Evolutionary conservation across 2,888 invertebrate genomes (phyloP).

Genomic region (Amaurobius ferox): DNA sequence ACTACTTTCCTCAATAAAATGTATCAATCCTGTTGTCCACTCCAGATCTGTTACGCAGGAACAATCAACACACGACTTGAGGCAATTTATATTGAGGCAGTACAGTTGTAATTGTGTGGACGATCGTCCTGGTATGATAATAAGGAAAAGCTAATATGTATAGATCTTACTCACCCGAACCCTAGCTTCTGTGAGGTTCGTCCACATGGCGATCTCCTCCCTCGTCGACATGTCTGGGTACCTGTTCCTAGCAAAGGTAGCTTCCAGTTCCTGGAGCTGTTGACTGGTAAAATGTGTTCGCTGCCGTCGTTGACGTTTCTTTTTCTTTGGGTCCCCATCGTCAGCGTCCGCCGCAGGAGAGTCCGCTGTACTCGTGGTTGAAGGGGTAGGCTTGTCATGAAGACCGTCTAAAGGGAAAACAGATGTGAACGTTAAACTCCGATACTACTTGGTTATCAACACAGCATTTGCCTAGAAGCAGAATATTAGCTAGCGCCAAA

Average conservation of each 20-base stretch:
- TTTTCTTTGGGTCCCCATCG: constrained; percentile 81
- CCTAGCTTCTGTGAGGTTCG: constrained; percentile 97
- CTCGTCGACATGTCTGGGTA: constrained; percentile 99
- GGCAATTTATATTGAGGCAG: no score
- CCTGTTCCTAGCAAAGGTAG: constrained; percentile 96
- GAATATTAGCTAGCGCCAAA: no score
- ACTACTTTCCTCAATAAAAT: no score
- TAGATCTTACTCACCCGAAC: constrained; percentile 93
- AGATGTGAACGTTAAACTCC: not conserved
- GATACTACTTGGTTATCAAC: no score
- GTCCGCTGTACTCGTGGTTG: constrained; percentile 36
- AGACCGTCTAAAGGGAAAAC: constrained; percentile 40
- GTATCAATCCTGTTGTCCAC: no score
- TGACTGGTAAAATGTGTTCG: constrained; percentile 99
- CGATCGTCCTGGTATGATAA: no score
- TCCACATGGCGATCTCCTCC: constrained; percentile 99
- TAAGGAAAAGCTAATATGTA: no score
- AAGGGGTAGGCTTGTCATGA: constrained; percentile 64
- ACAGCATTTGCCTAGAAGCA: no score
- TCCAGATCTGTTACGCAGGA: no score
- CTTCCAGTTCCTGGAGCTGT: constrained; percentile 97
- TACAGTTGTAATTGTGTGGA: no score
- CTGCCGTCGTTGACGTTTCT: constrained; percentile 92
- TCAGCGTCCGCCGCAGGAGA: constrained; percentile 48
- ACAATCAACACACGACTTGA: no score